Conservation (phyloP, 2,888 invertebrate genomes). For the Polydrusus cervinus region DNA sequence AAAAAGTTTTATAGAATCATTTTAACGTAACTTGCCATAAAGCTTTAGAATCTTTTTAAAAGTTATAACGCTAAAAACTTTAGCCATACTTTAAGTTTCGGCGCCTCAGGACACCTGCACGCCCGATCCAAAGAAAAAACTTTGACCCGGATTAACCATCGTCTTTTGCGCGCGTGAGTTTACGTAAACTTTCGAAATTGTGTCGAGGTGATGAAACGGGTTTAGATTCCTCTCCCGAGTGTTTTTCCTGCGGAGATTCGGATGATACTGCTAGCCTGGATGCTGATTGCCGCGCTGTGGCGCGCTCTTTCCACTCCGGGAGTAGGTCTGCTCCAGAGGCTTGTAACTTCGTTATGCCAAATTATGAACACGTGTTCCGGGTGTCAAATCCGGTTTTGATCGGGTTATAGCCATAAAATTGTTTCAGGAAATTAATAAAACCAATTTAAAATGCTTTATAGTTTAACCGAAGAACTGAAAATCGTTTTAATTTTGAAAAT, state of each 20-base stretch:
- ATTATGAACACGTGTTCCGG: conserved; percentile 42
- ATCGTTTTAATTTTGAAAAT: too few species aligned
- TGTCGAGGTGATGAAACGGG: conserved; percentile 6
- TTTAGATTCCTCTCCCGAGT: conserved; percentile 24
- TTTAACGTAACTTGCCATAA: conserved; percentile 37
- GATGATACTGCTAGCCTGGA: conserved; percentile 49
- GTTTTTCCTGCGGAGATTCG: conserved; percentile 45
- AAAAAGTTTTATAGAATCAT: conserved; percentile 14
- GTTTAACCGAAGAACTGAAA: too few species aligned
- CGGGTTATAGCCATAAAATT: not conserved
- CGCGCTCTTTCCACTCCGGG: conserved; percentile 49
- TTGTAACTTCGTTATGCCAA: conserved; percentile 42
- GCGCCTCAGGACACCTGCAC: conserved; percentile 22
- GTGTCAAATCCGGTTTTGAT: conserved; percentile 26
- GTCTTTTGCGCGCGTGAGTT: conserved; percentile 32
- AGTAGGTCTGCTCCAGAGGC: conserved; percentile 41
- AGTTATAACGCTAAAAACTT: conserved; percentile 28
- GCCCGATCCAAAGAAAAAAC: conserved; percentile 19
- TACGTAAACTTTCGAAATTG: conserved; percentile 33
- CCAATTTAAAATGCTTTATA: too few species aligned
- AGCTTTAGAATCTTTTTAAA: conserved; percentile 20
- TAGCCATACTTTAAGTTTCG: conserved; percentile 21
- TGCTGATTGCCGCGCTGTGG: conserved; percentile 44
- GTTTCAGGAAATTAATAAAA: too few species aligned
- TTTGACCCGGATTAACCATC: conserved; percentile 25